Evolutionary conservation across 23 tunicate genomes (phyloP).

Genomic region (Trididemnum miniatum): DNA sequence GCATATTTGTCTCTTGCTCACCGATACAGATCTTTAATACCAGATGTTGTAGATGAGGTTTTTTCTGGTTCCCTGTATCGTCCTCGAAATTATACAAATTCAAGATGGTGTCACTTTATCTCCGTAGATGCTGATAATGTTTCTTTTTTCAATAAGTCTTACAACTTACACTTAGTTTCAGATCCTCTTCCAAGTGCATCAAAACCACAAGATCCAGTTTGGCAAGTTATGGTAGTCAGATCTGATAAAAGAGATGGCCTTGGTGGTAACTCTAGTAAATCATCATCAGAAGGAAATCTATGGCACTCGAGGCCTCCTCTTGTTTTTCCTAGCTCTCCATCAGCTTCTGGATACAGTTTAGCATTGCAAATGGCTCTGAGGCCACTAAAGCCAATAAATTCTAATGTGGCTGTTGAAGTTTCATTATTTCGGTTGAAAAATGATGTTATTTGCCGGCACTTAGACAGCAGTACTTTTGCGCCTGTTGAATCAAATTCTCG

Average conservation of each 20-base stretch:
- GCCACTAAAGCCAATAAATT: slow-evolving; percentile 51
- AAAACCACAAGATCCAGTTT: slow-evolving; percentile 22
- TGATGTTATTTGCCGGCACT: slow-evolving; percentile 44
- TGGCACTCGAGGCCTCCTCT: slow-evolving; percentile 9
- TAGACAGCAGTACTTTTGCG: slow-evolving; percentile 43
- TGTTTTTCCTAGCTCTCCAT: not conserved
- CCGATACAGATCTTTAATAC: slow-evolving; percentile 66
- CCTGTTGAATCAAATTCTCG: not conserved
- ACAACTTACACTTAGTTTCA: slow-evolving; percentile 31
- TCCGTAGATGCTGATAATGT: slow-evolving; percentile 60
- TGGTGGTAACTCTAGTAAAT: not conserved
- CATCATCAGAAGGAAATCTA: not conserved
- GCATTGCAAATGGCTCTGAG: slow-evolving; percentile 48
- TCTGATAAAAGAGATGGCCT: slow-evolving; percentile 7
- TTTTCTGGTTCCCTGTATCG: slow-evolving; percentile 46
- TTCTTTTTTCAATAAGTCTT: slow-evolving; percentile 53
- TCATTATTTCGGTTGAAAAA: slow-evolving; percentile 72
- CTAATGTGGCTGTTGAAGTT: slow-evolving; percentile 61
- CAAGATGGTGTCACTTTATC: slow-evolving; percentile 70
- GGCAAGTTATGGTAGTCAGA: slow-evolving; percentile 25
- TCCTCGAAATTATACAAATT: slow-evolving; percentile 78
- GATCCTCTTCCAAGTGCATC: slow-evolving; percentile 48
- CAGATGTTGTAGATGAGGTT: slow-evolving; percentile 56
- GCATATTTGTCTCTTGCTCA: slow-evolving; percentile 65
- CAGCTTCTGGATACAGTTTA: not conserved